Conservation (phyloP, 1,140 invertebrate species). For the Drosophila nebulosa region DNA sequence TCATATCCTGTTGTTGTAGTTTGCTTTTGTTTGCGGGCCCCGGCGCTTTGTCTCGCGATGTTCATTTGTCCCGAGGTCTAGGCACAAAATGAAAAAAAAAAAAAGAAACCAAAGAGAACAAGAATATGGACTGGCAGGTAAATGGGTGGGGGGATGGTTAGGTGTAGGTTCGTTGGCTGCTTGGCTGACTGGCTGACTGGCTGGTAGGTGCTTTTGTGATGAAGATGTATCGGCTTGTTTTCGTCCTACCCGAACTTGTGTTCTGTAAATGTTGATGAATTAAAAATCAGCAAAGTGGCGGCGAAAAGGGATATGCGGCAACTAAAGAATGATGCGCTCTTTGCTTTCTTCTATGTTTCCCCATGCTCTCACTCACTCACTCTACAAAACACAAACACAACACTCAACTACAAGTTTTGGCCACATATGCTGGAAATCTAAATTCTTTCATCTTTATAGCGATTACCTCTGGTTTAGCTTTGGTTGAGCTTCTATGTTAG, state of each 20-base stretch:
- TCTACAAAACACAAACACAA: not conserved
- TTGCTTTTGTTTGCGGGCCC: constrained; percentile 49
- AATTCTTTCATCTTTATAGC: no score
- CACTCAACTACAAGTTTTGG: not conserved
- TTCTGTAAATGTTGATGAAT: constrained; percentile 52
- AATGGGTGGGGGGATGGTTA: not conserved
- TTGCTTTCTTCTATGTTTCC: not conserved
- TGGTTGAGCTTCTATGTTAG: no score
- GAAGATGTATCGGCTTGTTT: constrained; percentile 60
- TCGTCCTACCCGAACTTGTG: constrained; percentile 22
- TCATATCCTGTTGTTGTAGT: constrained; percentile 26
- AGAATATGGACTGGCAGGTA: not conserved
- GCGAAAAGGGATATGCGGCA: constrained; percentile 1
- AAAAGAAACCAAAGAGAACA: not conserved
- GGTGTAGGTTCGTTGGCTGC: no score
- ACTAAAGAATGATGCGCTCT: not conserved
- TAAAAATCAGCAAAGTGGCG: constrained; percentile 61
- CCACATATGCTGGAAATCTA: no score
- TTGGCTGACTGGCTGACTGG: not conserved
- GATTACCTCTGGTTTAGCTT: no score
- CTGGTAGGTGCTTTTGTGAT: constrained; percentile 50
- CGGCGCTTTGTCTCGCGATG: constrained; percentile 58
- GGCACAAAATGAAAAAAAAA: constrained; percentile 27
- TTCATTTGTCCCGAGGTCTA: constrained; percentile 54
- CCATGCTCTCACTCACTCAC: not conserved